A percentile compares a stretch with the other conserved stretches of the same genome.
phyloP scores from a whole-genome alignment of 2,113 vertebrate species.

The Nothocercus julius region DNA sequence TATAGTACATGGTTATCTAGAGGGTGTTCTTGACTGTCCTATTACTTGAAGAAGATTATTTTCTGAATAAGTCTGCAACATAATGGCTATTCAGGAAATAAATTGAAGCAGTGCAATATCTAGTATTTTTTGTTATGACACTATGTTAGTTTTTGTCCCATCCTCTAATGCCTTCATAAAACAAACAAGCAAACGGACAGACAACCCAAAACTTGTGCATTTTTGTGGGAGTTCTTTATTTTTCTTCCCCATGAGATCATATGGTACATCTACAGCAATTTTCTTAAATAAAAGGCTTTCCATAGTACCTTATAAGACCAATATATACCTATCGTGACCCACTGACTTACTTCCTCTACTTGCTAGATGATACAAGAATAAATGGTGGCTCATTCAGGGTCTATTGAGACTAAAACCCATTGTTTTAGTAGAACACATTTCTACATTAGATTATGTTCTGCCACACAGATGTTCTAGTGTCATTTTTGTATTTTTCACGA shows the following conservation, averaged over 20 bases:
- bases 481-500: neutral
- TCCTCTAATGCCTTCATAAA: neutral
- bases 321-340: neutral
- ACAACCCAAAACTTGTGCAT: neutral
- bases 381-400: neutral
- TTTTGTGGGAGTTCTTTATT: neutral
- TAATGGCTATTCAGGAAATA: neutral
- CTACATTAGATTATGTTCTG: neutral
- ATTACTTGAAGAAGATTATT: neutral
- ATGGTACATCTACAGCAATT: neutral
- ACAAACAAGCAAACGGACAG: neutral
- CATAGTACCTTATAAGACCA: neutral
- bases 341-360: neutral
- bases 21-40: neutral
- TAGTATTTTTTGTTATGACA: neutral
- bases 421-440: neutral
- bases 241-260: neutral
- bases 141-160: neutral
- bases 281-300: neutral
- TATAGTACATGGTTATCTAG: neutral
- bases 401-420: neutral
- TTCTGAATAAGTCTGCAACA: slow-evolving; percentile 14
- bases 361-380: neutral
- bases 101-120: neutral
- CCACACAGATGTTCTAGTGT: neutral